These are phyloP conservation scores for Arvicanthis niloticus DNA, from an alignment of 2,113 vertebrate species.

Conservation along the genomic window DNA sequence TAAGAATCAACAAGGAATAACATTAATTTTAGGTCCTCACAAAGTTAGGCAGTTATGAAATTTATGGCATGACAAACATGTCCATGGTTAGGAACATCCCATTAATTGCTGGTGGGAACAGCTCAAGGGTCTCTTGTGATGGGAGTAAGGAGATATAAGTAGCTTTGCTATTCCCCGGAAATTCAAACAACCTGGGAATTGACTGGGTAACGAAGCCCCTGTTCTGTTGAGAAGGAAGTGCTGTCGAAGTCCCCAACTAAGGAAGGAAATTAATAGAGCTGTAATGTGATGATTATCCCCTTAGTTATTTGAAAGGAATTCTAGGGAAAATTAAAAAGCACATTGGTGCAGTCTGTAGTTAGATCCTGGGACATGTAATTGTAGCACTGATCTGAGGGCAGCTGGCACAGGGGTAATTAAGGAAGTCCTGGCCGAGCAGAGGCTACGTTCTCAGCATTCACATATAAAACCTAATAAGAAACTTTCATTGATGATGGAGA, in stretches of 20 bases:
- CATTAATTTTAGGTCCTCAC: background rate
- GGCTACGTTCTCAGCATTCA: conserved; percentile 3
- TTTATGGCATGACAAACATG: background rate
- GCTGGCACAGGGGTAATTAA: conserved; percentile 33
- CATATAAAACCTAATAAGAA: conserved; percentile 37
- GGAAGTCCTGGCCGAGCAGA: conserved; percentile 47
- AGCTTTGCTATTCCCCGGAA: background rate
- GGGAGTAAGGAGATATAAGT: background rate
- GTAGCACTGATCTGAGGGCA: conserved; percentile 56
- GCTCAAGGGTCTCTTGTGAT: background rate
- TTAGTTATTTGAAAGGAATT: conserved; percentile 73
- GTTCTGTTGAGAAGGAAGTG: background rate
- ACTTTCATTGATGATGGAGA: background rate
- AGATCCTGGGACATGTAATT: conserved; percentile 67
- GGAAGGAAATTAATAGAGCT: background rate
- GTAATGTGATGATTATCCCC: conserved; percentile 44
- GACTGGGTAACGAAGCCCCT: background rate
- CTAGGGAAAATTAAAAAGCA: conserved; percentile 70
- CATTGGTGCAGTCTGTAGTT: conserved; percentile 55
- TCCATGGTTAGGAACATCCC: background rate
- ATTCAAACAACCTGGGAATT: background rate
- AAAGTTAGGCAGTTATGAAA: background rate
- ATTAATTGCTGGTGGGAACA: background rate
- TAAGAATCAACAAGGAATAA: background rate
- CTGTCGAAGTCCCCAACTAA: conserved; percentile 18